phyloP scores from a whole-genome alignment of 2,113 vertebrate genomes.

The Alethe castanea region DNA sequence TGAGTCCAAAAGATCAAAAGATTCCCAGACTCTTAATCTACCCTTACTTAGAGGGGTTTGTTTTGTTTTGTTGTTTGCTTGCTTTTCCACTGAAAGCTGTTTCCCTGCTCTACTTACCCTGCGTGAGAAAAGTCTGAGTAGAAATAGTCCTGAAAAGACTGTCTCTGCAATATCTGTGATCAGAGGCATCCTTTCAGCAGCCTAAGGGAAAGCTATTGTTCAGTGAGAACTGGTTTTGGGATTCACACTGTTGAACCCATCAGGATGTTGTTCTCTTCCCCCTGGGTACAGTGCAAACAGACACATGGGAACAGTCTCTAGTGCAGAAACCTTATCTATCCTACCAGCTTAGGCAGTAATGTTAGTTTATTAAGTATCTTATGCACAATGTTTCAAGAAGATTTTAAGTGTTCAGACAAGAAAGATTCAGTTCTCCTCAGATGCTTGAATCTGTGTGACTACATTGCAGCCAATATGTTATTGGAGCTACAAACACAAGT shows the following conservation, averaged over 20 bases:
- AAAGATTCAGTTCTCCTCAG: not conserved
- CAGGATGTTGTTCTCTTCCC: not conserved
- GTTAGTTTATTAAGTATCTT: not conserved
- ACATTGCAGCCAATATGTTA: not conserved
- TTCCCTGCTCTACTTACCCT: slow-evolving; percentile 42
- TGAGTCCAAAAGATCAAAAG: slow-evolving; percentile 42
- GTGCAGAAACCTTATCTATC: not conserved
- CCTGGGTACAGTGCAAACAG: not conserved
- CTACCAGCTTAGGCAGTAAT: not conserved
- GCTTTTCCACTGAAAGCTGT: slow-evolving; percentile 35
- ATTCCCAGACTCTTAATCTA: slow-evolving; percentile 43
- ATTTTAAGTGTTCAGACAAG: not conserved
- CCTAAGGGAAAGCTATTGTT: not conserved
- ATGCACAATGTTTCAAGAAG: not conserved
- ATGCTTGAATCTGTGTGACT: not conserved
- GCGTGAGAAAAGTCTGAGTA: slow-evolving; percentile 36
- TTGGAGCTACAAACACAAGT: not conserved
- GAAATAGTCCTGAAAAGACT: not conserved
- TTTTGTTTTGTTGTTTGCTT: slow-evolving; percentile 43
- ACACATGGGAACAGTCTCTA: not conserved
- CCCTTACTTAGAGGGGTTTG: not conserved
- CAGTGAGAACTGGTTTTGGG: not conserved
- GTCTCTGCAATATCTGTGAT: not conserved
- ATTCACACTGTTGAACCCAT: not conserved
- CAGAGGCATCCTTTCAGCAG: not conserved